Evolutionary conservation across 2,888 invertebrate species (phyloP).

Genomic region (Arctia plantaginis): DNA sequence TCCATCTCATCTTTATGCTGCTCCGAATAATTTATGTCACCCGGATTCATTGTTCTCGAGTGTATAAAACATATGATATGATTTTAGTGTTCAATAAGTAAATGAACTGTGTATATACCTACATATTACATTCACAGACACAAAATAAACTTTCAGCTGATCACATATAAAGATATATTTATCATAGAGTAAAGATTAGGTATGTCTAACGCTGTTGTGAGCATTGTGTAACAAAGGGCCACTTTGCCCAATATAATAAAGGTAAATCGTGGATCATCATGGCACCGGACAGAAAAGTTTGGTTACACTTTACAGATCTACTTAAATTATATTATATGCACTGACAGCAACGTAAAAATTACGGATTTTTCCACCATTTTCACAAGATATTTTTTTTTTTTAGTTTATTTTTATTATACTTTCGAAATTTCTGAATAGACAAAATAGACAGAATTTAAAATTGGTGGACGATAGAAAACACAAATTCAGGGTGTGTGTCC

Average conservation of each 20-base stretch:
- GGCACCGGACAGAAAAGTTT: slow-evolving; percentile 13
- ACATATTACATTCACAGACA: not conserved
- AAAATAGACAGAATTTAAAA: too few species aligned
- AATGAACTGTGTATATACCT: not conserved
- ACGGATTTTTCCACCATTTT: not conserved
- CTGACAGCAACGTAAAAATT: not conserved
- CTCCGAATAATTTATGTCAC: too few species aligned
- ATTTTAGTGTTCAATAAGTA: not conserved
- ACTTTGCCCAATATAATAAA: not conserved
- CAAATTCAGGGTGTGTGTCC: too few species aligned
- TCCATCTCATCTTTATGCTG: not conserved
- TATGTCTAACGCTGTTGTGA: not conserved
- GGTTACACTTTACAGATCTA: not conserved
- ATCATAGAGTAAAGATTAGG: not conserved
- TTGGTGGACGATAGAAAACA: too few species aligned
- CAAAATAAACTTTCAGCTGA: not conserved
- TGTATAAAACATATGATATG: not conserved
- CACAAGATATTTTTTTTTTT: not conserved
- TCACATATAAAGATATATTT: not conserved
- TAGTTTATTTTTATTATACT: too few species aligned
- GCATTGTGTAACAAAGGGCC: slow-evolving; percentile 1
- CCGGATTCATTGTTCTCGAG: not conserved
- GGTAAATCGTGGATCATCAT: slow-evolving; percentile 2
- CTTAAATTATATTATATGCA: not conserved
- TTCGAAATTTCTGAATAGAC: too few species aligned